Evolutionary conservation across 2,888 invertebrate species (phyloP).

Genomic region (Hypsopygia costalis): DNA sequence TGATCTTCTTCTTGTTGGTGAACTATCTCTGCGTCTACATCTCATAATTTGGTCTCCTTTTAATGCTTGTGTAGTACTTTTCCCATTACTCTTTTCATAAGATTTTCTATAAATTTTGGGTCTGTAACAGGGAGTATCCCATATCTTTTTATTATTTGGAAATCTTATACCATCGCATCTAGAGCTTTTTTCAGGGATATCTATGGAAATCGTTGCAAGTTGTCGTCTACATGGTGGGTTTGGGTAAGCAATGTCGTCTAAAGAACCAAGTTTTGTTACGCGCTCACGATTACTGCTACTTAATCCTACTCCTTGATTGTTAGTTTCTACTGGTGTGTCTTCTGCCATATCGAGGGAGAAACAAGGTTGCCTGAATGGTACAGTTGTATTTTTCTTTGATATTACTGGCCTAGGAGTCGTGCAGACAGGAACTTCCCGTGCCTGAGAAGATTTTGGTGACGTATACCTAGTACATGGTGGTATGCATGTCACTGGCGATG

Average conservation of each 20-base stretch:
- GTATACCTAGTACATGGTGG: neutral
- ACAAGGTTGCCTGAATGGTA: slow-evolving; percentile 3
- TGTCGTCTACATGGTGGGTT: neutral
- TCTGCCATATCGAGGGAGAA: slow-evolving; percentile 6
- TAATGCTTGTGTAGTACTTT: slow-evolving; percentile 17
- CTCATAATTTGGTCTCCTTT: slow-evolving; percentile 19
- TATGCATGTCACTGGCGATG: neutral
- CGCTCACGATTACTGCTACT: slow-evolving; percentile 3
- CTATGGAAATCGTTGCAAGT: no score
- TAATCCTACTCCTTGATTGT: slow-evolving; percentile 2
- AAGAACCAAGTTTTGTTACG: slow-evolving; percentile 13
- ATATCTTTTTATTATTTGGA: slow-evolving; percentile 6
- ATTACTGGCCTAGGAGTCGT: neutral
- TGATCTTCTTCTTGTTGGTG: slow-evolving; percentile 14
- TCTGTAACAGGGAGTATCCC: slow-evolving; percentile 16
- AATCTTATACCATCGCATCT: no score
- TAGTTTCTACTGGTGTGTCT: slow-evolving; percentile 7
- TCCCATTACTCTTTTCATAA: slow-evolving; percentile 15
- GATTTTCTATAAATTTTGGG: slow-evolving; percentile 9
- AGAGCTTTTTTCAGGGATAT: no score
- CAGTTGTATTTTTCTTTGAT: neutral
- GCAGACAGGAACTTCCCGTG: neutral
- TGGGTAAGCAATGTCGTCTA: slow-evolving; percentile 2
- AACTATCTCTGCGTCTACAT: slow-evolving; percentile 24
- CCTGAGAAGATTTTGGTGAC: neutral